A percentile compares a stretch with the other conserved stretches of the same genome.
phyloP scores from a whole-genome alignment of 1,140 invertebrate genomes.

The Orius insidiosus region DNA sequence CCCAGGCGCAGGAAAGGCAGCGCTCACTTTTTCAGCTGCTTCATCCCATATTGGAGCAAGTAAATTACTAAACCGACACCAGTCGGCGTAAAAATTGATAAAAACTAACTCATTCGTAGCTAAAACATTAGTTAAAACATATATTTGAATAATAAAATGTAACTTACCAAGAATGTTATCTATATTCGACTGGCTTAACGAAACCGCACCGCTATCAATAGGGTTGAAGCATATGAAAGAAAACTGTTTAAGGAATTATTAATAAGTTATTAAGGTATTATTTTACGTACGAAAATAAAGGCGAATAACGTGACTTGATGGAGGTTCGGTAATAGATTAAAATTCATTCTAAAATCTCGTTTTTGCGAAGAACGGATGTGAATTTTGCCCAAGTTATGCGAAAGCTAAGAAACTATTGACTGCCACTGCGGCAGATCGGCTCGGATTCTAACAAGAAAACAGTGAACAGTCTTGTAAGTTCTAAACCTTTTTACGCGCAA shows the following conservation, averaged over 20 bases:
- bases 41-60: constrained; percentile 94
- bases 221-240: constrained; percentile 14
- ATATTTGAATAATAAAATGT: background rate
- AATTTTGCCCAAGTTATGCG: too few relatives aligned
- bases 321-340: too few relatives aligned
- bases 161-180: constrained; percentile 13
- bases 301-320: too few relatives aligned
- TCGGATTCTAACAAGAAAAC: too few relatives aligned
- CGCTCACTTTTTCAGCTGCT: constrained; percentile 68
- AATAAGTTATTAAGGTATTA: too few relatives aligned
- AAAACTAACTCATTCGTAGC: constrained; percentile 82
- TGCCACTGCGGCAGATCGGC: too few relatives aligned
- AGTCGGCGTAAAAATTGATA: constrained; percentile 97
- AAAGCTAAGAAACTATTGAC: too few relatives aligned
- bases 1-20: constrained; percentile 61
- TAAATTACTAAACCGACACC: constrained; percentile 91
- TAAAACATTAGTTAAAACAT: background rate
- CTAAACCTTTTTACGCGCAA: too few relatives aligned
- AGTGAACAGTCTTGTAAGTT: too few relatives aligned
- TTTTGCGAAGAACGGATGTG: too few relatives aligned
- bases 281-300: too few relatives aligned
- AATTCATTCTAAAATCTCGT: too few relatives aligned
- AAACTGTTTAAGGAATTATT: constrained; percentile 10
- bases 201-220: constrained; percentile 12
- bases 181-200: constrained; percentile 11